phyloP scores from a whole-genome alignment of 2,113 vertebrate genomes.

The Siniperca chuatsi region DNA sequence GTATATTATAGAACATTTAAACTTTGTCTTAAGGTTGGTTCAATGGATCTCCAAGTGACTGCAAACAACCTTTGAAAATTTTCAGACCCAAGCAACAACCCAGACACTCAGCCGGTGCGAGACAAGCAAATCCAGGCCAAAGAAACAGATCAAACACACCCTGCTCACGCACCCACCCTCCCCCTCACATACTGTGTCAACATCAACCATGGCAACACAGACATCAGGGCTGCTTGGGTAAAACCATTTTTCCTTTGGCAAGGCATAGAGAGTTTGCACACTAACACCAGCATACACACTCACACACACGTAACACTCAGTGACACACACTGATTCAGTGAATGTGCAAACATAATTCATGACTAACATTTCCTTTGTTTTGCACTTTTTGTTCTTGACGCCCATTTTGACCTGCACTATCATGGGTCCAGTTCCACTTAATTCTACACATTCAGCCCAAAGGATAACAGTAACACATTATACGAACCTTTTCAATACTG shows the following conservation, averaged over 20 bases:
- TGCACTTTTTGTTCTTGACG: slow-evolving; percentile 43
- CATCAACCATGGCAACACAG: slow-evolving; percentile 73
- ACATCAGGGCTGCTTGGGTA: slow-evolving; percentile 32
- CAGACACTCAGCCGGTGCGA: not conserved
- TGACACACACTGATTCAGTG: slow-evolving; percentile 31
- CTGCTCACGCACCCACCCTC: slow-evolving; percentile 32
- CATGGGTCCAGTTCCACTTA: slow-evolving; percentile 13
- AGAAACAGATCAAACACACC: slow-evolving; percentile 61
- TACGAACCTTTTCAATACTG: not conserved
- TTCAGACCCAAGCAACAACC: not conserved
- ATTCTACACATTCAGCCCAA: not conserved
- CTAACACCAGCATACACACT: slow-evolving; percentile 4
- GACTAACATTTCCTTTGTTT: slow-evolving; percentile 64
- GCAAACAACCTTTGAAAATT: not conserved
- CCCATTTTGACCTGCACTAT: slow-evolving; percentile 43
- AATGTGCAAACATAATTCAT: slow-evolving; percentile 59
- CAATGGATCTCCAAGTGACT: not conserved
- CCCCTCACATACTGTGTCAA: slow-evolving; percentile 67
- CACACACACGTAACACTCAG: not conserved
- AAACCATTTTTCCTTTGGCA: slow-evolving; percentile 34
- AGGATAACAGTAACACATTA: not conserved
- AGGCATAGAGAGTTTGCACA: not conserved
- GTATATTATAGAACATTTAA: not conserved
- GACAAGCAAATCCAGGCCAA: slow-evolving; percentile 25
- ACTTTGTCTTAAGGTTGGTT: not conserved